Base-by-base conservation (phyloP, 2,797 vertebrate genomes). In the Aeoliscus strigatus region DNA sequence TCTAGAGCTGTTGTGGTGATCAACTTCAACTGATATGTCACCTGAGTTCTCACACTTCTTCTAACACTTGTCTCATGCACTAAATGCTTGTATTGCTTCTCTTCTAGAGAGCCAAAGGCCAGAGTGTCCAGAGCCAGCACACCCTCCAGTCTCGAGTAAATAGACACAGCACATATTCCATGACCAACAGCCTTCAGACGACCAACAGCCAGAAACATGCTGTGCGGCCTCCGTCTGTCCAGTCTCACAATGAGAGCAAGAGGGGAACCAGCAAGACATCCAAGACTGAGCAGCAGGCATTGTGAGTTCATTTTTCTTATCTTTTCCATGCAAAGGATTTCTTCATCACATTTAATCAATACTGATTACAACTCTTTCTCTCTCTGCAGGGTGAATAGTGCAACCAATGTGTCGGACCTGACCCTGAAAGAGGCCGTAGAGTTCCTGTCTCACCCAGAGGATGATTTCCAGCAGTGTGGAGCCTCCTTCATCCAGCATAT, bases 401-500 rank as follows among this genome's bases (percentile, higher is more conserved):
- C 66, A 0, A 62, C 68, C 14, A 75, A 60, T 1, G 66, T 85
- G 0, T 40, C 66, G 0, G 82, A 87, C n/a, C 73, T 95, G 62
- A 92, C 86, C 45, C 82, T 97, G 2, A 81, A 87, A 46, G 86
- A 89, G 69, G 94, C 94, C 0, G 88, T 96, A 27, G 81, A 85
- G 4, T 84, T 83, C 32, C 84, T 98, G 47, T 84, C 72, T 35
- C 77, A 62, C 15, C 23, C 69, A 1, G 87, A 93, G 2, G 87
- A 91, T 50, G 88, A 70, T 36, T 73, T 68, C 47, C 90, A 94
- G 66, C 85, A 86, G 38, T 86, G 81, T 18, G 94, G 94, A 27
- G 92, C 94, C 53, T 90, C 86, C 34, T 92, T 88, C 70, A 94
- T 97, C 59, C 95, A 98, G 60, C 90, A 94, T 39, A 71, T 75